Base-by-base conservation (phyloP, 2,113 vertebrate species). In the Meleagris gallopavo region DNA sequence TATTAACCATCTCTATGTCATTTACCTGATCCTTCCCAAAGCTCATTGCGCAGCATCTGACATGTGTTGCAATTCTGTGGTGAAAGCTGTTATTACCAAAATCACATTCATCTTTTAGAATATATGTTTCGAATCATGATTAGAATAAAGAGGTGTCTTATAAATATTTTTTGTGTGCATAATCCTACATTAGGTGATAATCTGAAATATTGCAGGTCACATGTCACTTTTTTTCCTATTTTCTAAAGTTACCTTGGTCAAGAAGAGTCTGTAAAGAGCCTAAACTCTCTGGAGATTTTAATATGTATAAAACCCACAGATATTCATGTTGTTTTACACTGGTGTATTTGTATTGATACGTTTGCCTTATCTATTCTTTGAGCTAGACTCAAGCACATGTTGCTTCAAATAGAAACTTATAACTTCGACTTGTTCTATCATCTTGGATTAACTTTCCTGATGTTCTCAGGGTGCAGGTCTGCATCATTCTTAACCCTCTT, bases 1-100 rank as follows among this genome's bases (percentile, higher is more conserved):
- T 95, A 89, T 92, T 50, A 86, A 89, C 82, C 89, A 86, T 74
- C 90, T 82, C 38, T 61, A 60, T 87, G 88, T 67, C 91, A 80
- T 64, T 81, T 84, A 78, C 77, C 62, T 76, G 70, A 15, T 89
- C 76, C 52, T 84, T 36, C 43, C 61, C 82, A 74, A 43, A 88
- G 74, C 73, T 85, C 61, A 54, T 40, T 45, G 74, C 50, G 13
- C 82, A 32, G 29, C 14, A 36, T 78, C 84, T 95, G 90, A 82
- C 70, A n/a, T n/a, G 18, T 10, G 74, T 78, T 88, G 71, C 86
- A 66, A 2, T 46, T 77, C 73, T 52, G 73, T 62, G 52, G 85
- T 46, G 27, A 80, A 71, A n/a, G 69, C 83, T 94, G 54, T 41
- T 65, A 30, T 34, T 58, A 41, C 69, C 76, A 34, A 86, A 78